A percentile compares a stretch with the other conserved stretches of the same genome.
Conservation (phyloP, 2,888 invertebrate species). For the Drosophila longiperda region DNA sequence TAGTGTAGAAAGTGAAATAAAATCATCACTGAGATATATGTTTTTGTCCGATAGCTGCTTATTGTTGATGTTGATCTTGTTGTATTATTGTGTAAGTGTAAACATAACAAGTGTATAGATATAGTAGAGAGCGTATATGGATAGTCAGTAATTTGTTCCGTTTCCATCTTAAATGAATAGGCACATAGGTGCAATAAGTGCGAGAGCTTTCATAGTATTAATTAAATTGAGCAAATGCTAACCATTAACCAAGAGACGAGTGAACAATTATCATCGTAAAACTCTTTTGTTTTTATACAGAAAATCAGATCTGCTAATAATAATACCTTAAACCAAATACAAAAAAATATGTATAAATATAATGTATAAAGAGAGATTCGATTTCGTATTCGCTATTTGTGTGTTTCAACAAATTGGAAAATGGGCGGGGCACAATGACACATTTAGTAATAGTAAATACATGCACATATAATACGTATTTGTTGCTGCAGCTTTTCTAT, state of each 20-base stretch:
- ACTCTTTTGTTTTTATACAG: constrained; percentile 64
- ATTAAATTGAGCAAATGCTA: constrained; percentile 74
- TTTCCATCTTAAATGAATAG: constrained; percentile 67
- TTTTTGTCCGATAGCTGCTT: constrained; percentile 55
- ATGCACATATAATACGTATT: constrained; percentile 66
- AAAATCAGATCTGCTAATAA: constrained; percentile 29
- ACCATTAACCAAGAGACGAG: constrained; percentile 49
- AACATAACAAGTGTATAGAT: constrained; percentile 69
- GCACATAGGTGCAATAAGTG: constrained; percentile 70
- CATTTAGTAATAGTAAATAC: constrained; percentile 62
- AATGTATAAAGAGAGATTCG: constrained; percentile 43
- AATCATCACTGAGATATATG: constrained; percentile 45
- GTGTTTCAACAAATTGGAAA: constrained; percentile 27
- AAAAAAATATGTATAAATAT: constrained; percentile 32
- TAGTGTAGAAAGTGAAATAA: constrained; percentile 22
- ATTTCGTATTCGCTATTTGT: constrained; percentile 32
- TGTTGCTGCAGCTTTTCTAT: constrained; percentile 23
- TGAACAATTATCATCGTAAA: constrained; percentile 45
- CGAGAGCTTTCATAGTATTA: constrained; percentile 43
- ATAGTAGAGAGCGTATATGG: constrained; percentile 33
- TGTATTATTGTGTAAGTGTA: constrained; percentile 43
- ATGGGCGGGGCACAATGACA: constrained; percentile 64
- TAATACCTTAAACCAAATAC: constrained; percentile 39
- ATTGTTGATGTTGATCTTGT: constrained; percentile 15
- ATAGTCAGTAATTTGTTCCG: constrained; percentile 39